Evolutionary conservation across 2,113 vertebrate species (phyloP), one percentile per base, ranked within the genome.

Genomic region (Anarhynchus alexandrinus): DNA sequence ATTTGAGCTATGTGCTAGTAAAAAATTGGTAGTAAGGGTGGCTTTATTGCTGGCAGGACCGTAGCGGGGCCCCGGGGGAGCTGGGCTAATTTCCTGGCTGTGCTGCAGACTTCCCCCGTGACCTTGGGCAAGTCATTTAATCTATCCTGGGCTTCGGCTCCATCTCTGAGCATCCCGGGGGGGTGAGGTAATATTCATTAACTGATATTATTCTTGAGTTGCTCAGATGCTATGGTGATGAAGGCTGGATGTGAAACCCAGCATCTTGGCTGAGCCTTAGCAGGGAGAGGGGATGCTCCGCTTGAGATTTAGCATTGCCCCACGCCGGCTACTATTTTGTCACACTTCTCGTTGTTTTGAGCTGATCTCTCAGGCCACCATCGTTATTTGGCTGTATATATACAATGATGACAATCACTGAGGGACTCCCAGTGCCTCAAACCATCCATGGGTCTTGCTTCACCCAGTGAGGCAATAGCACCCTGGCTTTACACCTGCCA

Each of bases 141-240:
- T 96, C 95, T 97, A 79, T 94, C 95, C 90, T 83, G 86, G 95
- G 90, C 83, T 95, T 96, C 34, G 1, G 43, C 92, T 96, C 92
- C 94, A 92, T 95, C 96, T 96, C 96, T 0, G 11, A 94, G 91
- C 92, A 89, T 96, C 96, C 94, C 58, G 1, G 47, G 64, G 47
- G 92, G 80, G 82, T 94, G 94, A 96, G 94, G 90, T 94, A 96
- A 97, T 96, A 96, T 96, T 95, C 96, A 96, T 97, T 95, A 96
- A 92, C 91, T 88, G 91, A 86, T 90, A 87, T 89, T 92, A 92
- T 93, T 94, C 94, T 96, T 12, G 72, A 94, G 90, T 88, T 93
- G 92, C 92, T 96, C 86, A 93, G 88, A 93, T 92, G 30, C 85
- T 94, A 72, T 83, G 88, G 92, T 92, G 86, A 92, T 90, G 94